Conservation (phyloP, 1,140 invertebrate genomes). For the Sinella curviseta region DNA sequence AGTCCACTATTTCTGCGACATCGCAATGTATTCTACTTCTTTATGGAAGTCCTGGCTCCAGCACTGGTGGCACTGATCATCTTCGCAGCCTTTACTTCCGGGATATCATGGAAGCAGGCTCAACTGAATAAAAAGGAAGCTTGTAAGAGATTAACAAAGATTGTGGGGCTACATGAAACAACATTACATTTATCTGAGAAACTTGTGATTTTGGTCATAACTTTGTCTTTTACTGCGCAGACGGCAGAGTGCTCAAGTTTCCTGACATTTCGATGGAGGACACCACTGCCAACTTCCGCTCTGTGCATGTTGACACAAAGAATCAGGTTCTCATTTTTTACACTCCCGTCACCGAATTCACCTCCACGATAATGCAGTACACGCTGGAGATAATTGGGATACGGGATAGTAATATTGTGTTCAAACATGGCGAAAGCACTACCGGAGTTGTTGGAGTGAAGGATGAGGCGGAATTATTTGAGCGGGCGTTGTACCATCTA, state of each 20-base stretch:
- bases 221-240: too few relatives aligned
- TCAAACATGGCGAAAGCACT: not conserved
- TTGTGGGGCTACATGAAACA: too few relatives aligned
- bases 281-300: not conserved
- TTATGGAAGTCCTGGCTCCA: slow-evolving; percentile 24
- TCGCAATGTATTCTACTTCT: slow-evolving; percentile 14
- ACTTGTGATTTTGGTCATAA: too few relatives aligned
- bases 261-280: not conserved
- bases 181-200: too few relatives aligned
- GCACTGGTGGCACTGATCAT: not conserved
- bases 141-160: too few relatives aligned
- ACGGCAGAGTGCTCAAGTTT: not conserved
- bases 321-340: not conserved
- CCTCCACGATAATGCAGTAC: not conserved
- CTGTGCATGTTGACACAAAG: not conserved
- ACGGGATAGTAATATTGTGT: not conserved
- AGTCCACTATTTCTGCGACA: slow-evolving; percentile 31
- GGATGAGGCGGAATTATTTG: not conserved
- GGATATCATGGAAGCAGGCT: slow-evolving; percentile 28
- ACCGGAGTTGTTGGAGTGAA: not conserved
- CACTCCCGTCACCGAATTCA: not conserved
- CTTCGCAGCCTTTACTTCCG: slow-evolving; percentile 24
- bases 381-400: not conserved
- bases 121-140: not conserved
- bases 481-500: slow-evolving; percentile 15